These are phyloP conservation scores for Cacatua alba DNA, from an alignment of 2,113 vertebrate genomes.

Conservation along the genomic window DNA sequence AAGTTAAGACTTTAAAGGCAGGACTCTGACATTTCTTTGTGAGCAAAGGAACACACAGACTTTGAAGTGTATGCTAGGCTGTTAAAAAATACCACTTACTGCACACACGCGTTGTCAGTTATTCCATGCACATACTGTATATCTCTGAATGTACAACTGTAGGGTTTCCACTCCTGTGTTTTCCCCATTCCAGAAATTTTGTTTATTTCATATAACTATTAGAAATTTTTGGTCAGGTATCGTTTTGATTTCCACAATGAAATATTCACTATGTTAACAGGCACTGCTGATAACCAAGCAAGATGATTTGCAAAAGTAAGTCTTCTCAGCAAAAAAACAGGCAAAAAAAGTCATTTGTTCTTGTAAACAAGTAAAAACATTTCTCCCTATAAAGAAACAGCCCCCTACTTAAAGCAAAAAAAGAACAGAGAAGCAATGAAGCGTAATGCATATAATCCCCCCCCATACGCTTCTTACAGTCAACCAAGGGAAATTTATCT, in stretches of 20 bases:
- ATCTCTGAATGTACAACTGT: not conserved
- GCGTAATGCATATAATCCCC: not conserved
- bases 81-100: not conserved
- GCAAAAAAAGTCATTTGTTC: not conserved
- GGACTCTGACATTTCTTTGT: not conserved
- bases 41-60: not conserved
- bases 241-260: not conserved
- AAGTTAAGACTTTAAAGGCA: not conserved
- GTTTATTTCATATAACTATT: not conserved
- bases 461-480: not conserved
- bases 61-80: not conserved
- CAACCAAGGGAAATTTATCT: accelerated
- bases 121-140: not conserved
- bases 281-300: not conserved
- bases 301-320: not conserved
- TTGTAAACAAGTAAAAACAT: not conserved
- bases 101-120: not conserved
- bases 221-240: not conserved
- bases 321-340: not conserved
- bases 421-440: not conserved
- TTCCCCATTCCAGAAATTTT: not conserved
- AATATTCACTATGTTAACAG: not conserved
- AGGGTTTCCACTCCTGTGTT: not conserved
- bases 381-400: not conserved
- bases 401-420: not conserved